Evolutionary conservation across 2,113 vertebrate species (phyloP), one percentile per base, ranked within the genome.

Genomic region (Empidonax traillii): DNA sequence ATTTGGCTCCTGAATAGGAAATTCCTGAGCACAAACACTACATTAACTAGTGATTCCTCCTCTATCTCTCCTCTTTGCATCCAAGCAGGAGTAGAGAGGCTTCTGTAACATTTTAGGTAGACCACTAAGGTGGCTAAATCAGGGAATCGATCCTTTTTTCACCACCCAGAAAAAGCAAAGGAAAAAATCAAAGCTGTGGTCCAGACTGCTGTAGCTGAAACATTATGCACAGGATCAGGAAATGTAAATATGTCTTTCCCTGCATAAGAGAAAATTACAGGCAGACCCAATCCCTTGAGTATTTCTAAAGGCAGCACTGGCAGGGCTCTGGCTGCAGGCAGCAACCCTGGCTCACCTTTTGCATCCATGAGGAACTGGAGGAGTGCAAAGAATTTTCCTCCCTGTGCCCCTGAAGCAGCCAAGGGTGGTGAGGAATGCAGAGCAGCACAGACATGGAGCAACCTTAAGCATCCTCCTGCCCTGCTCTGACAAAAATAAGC

Each of bases 361-460:
- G 30, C 39, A 51, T 39, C 53, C 43, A 62, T n/a, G 22, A 35
- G 41, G 53, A 90, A 24, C 27, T n/a, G 30, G 18, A 88, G 18
- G 7, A 17, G 6, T 12, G 55, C 23, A 87, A 74, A 53, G 15
- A 14, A 8, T 61, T 80, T 74, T 73, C 58, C 3, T 66, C 24
- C 28, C 21, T 65, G 35, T n/a, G 27, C 9, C 17, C n/a, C 62
- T 2, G 2, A 39, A 59, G 30, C 44, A 39, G 53, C 22, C n/a
- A 20, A 43, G 43, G 55, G n/a, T 47, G 59, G 27, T 76, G 59
- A 62, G 31, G 23, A 72, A 86, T 8, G 20, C 37, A 39, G 76
- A 90, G 55, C 59, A 83, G 52, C 65, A 72, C 0, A 0, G 25
- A 14, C 5, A 2, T 1, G 3, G 12, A 39, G 31, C 41, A 77